Evolutionary conservation across 2,797 vertebrate genomes (phyloP), one percentile per base, ranked within the genome.

Genomic region (Platalea minor): DNA sequence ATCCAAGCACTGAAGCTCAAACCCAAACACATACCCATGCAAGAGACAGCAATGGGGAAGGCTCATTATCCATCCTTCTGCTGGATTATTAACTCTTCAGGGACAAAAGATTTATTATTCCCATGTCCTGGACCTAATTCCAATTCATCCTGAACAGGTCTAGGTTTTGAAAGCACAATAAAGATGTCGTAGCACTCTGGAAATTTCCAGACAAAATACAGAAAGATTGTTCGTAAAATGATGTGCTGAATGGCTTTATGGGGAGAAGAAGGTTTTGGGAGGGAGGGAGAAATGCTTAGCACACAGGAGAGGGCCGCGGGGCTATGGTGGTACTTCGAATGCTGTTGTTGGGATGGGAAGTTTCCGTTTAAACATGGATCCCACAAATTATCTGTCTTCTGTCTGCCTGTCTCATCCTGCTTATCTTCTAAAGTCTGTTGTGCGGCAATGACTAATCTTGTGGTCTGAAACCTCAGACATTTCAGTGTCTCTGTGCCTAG

Each of bases 381-480:
- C 7, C 50, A 39, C 45, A 46, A 35, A 13, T 76, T 65, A 25
- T 2, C 7, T 51, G 19, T 65, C 43, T 80, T 80, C 33, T 64
- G 17, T 41, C 69, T 79, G 46, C 50, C 26, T 54, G 14, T 78
- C 50, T 89, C 5, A 0, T 67, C 35, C 21, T 75, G 43, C 37
- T 23, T 41, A 0, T 63, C 59, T 89, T 70, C 61, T 60, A 10
- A 85, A 74, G 46, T 26, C 59, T 26, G 35, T 60, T 37, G 24
- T 64, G 84, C 65, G 83, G n/a, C 50, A 33, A 31, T 84, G 50
- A 75, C 35, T 83, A 51, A 77, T 74, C 39, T 43, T 80, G 68
- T 75, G 41, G 48, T 72, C 85, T 68, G 81, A 91, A 94, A 70
- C 48, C 48, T 89, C 68, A 56, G 26, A 67, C 81, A 48, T 85